Evolutionary conservation across 1,140 invertebrate species (phyloP).

Genomic region (Zaprionus camerounensis): DNA sequence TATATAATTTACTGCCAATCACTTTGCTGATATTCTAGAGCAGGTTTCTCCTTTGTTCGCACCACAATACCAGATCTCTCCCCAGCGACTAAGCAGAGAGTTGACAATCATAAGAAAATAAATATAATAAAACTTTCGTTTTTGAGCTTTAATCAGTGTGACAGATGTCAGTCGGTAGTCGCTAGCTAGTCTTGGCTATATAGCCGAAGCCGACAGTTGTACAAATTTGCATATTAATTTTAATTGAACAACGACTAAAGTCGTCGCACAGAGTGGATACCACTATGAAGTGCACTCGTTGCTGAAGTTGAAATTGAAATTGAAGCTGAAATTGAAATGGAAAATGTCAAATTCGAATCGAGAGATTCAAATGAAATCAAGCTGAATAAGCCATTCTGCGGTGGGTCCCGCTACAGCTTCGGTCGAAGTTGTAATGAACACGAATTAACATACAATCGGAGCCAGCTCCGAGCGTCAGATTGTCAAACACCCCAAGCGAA

Average conservation of each 20-base stretch:
- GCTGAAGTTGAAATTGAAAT: conserved; percentile 27
- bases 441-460: conserved; percentile 75
- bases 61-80: conserved; percentile 37
- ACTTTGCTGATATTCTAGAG: conserved; percentile 35
- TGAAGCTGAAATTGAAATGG: conserved; percentile 35
- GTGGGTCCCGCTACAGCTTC: conserved; percentile 44
- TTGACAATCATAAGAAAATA: conserved; percentile 22
- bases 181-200: background rate
- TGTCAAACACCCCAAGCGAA: conserved; percentile 48
- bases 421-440: conserved; percentile 45
- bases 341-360: conserved; percentile 62
- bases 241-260: conserved; percentile 65
- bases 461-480: conserved; percentile 44
- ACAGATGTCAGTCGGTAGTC: conserved; percentile 55
- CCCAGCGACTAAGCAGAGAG: conserved; percentile 18
- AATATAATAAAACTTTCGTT: conserved; percentile 10
- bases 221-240: conserved; percentile 82
- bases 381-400: conserved; percentile 68
- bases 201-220: conserved; percentile 29
- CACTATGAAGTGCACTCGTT: conserved; percentile 52
- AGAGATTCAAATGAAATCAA: conserved; percentile 30
- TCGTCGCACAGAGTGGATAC: conserved; percentile 46
- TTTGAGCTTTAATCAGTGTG: conserved; percentile 56
- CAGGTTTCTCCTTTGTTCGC: conserved; percentile 40
- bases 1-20: conserved; percentile 31